Base-by-base conservation (phyloP, 2,888 invertebrate genomes). In the Epinotia demarniana region DNA sequence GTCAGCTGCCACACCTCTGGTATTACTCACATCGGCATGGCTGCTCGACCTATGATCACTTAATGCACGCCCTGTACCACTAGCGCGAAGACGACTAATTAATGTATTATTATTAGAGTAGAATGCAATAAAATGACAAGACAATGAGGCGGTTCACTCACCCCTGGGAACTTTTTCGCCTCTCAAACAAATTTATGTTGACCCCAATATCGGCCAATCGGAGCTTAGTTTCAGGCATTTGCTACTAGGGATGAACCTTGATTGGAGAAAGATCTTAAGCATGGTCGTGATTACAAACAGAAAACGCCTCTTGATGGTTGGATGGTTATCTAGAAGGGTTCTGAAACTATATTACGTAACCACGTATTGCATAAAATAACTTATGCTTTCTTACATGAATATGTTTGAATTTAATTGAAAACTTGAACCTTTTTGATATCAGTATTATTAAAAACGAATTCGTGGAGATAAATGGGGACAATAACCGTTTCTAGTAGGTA, bases 121-220 rank as follows among this genome's bases (percentile, higher is more conserved):
- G 92, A 93, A 92, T 92, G 92, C 91, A 93, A 92, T 92, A 93
- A 93, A 93, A 75, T 75, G 75, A 75, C 75, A 75, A 93, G 93
- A 93, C 93, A 93, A 93, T 92, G 92, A 93, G 91, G 89, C 91
- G 92, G 93, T 93, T 93, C 93, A 93, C 87, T 93, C 93, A 93
- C 93, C 93, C 91, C 89, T 67, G 61, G 67, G 75, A 75, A 75
- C 72, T 72, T 67, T 67, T 75, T 46, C 71, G 67, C 27, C 67
- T 71, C 75, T 71, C 75, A 75, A 75, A 75, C 71, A 67, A 55
- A 71, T 66, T 75, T 72, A 33, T 75, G 75, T 75, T 75, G 75
- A 75, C 72, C 75, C 72, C 71, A 62, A 67, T 75, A 75, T 75
- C 55, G 55, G 67, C 75, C 75, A 75, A 75, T 75, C 43, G 61